A percentile compares a stretch with the other conserved stretches of the same genome.
Conservation (phyloP, 2,888 invertebrate species). For the Aleiodes alternator region DNA sequence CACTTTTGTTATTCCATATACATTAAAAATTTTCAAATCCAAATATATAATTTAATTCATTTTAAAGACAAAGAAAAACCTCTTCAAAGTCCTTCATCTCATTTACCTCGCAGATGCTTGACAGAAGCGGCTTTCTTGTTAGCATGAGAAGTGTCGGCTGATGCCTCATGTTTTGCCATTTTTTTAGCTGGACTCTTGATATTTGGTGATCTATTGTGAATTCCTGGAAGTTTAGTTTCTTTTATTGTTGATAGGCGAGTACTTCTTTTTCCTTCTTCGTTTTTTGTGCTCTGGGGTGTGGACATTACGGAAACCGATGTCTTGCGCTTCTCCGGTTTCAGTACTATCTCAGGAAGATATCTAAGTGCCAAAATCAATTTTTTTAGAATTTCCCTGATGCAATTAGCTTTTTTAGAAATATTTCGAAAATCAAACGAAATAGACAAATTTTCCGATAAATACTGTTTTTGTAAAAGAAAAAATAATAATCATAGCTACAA, state of each 20-base stretch:
- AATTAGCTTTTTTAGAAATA: neutral
- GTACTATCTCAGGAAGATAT: constrained; percentile 55
- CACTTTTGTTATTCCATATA: constrained; percentile 4
- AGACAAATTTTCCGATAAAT: neutral
- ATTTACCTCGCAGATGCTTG: constrained; percentile 49
- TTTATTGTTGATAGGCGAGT: constrained; percentile 56
- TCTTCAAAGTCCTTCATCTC: constrained; percentile 17
- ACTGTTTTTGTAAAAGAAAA: neutral
- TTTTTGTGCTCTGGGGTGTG: constrained; percentile 1
- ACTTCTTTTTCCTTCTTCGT: constrained; percentile 45
- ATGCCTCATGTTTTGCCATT: constrained; percentile 56
- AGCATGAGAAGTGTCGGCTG: constrained; percentile 41
- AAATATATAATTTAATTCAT: constrained; percentile 19
- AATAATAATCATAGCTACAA: too few relatives aligned
- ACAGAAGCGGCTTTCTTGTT: constrained; percentile 33
- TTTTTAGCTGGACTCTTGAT: constrained; percentile 56
- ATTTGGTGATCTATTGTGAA: constrained; percentile 50
- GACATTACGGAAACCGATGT: neutral
- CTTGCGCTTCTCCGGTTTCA: constrained; percentile 9
- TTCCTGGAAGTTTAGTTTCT: constrained; percentile 42
- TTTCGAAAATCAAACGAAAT: neutral
- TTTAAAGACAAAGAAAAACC: constrained; percentile 11
- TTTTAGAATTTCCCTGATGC: too few relatives aligned
- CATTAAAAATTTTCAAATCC: constrained; percentile 31
- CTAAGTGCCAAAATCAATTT: constrained; percentile 32